phyloP scores from a whole-genome alignment of 2,797 vertebrate genomes.

The Melanotaenia nigrans region DNA sequence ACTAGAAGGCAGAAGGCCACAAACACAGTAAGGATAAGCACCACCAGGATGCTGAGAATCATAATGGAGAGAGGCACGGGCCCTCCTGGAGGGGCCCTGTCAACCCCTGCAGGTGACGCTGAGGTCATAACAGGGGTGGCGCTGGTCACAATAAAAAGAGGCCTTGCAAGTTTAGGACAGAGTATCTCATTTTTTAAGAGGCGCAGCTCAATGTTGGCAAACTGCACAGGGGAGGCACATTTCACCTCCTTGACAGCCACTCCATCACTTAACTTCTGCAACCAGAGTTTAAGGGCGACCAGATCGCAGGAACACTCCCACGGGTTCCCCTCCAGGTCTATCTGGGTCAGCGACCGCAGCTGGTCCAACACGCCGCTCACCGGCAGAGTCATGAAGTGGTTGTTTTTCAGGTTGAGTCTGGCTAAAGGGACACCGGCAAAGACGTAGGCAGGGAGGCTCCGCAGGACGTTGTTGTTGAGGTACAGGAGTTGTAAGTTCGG shows the following conservation, averaged over 20 bases:
- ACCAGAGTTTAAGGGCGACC: conserved; percentile 96
- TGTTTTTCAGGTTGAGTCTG: conserved; percentile 95
- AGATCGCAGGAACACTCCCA: conserved; percentile 99
- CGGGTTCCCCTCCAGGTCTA: conserved; percentile 97
- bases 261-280: conserved; percentile 93
- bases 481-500: conserved; percentile 97
- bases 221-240: conserved; percentile 95
- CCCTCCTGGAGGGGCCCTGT: conserved; percentile 92
- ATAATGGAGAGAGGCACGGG: conserved; percentile 97
- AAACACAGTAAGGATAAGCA: conserved; percentile 97
- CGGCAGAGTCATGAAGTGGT: conserved; percentile 98
- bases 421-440: conserved; percentile 93
- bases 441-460: conserved; percentile 93
- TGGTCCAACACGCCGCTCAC: conserved; percentile 98
- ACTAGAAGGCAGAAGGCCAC: conserved; percentile 98
- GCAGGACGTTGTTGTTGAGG: conserved; percentile 95
- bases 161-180: conserved; percentile 93
- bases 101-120: conserved; percentile 88
- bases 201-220: conserved; percentile 94
- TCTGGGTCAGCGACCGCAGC: conserved; percentile 92
- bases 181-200: conserved; percentile 96
- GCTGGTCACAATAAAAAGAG: conserved; percentile 88
- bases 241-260: conserved; percentile 94
- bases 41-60: conserved; percentile 98
- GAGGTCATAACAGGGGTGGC: conserved; percentile 86